A percentile compares a stretch with the other conserved stretches of the same genome.
Evolutionary conservation across 2,113 vertebrate species (phyloP).

Genomic region (Tiliqua scincoides): DNA sequence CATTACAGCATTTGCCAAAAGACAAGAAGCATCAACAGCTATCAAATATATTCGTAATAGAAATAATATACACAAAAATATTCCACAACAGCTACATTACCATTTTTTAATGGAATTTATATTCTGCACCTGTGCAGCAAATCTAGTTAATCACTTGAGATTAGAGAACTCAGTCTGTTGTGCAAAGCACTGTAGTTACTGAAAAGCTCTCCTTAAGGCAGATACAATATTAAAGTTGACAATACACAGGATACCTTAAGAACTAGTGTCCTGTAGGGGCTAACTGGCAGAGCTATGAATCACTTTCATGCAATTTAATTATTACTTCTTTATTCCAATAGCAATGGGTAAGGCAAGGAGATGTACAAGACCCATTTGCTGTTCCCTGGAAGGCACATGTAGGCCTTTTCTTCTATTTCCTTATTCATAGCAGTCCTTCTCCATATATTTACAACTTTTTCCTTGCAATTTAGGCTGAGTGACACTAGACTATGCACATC

Average conservation of each 20-base stretch:
- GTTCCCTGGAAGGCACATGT: not conserved
- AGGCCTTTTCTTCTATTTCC: not conserved
- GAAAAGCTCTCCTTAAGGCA: not conserved
- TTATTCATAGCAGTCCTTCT: not conserved
- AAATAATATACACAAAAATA: too few relatives aligned
- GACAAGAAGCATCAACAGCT: not conserved
- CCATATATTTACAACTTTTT: not conserved
- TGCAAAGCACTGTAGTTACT: not conserved
- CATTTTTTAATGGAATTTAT: too few relatives aligned
- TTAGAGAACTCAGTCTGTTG: not conserved
- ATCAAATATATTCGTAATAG: not conserved
- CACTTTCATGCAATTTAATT: constrained; percentile 31
- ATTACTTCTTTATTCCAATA: not conserved
- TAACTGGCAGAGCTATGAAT: not conserved
- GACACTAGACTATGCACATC: not conserved
- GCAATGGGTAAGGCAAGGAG: not conserved
- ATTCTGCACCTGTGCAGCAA: too few relatives aligned
- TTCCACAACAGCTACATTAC: too few relatives aligned
- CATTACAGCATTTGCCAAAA: not conserved
- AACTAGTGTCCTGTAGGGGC: too few relatives aligned
- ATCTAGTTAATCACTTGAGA: not conserved
- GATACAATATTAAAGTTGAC: constrained; percentile 37
- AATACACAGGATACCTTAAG: not conserved
- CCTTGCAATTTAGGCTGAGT: not conserved
- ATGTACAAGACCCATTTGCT: not conserved